These are phyloP conservation scores for Zelostemma sp. DNA, from an alignment of 1,140 invertebrate species.

Conservation along the genomic window DNA sequence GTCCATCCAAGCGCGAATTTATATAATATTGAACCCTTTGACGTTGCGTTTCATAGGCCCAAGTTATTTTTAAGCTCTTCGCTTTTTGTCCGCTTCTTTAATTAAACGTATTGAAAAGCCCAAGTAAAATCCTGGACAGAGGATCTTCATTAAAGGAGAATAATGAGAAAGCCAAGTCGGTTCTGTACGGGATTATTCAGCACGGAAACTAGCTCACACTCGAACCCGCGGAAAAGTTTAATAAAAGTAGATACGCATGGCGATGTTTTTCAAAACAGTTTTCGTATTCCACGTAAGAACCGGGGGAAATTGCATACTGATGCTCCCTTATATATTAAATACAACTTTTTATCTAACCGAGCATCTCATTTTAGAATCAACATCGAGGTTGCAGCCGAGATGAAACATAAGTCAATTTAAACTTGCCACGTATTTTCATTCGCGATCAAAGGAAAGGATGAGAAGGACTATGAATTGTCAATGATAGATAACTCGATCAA, in stretches of 20 bases:
- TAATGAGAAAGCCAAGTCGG: neutral
- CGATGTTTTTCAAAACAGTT: conserved; percentile 2
- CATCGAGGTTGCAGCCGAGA: conserved; percentile 17
- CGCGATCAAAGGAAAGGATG: conserved; percentile 9
- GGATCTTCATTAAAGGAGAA: neutral
- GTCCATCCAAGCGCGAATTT: conserved; percentile 5
- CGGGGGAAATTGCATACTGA: conserved; percentile 16
- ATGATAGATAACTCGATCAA: conserved; percentile 58
- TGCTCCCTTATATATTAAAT: conserved; percentile 13
- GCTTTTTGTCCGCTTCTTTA: neutral
- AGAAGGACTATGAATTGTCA: conserved; percentile 52
- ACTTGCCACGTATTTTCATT: conserved; percentile 53
- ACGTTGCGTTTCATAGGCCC: neutral
- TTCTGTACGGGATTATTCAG: neutral
- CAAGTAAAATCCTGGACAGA: neutral
- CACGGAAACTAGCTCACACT: neutral
- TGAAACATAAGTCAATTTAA: conserved; percentile 50
- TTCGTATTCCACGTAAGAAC: conserved; percentile 13
- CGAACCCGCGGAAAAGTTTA: neutral
- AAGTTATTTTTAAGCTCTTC: too few species aligned
- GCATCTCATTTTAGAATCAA: conserved; percentile 22
- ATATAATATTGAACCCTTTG: conserved; percentile 5
- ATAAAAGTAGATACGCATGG: neutral
- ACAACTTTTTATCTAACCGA: conserved; percentile 21
- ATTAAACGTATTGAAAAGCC: neutral